Evolutionary conservation across 2,888 invertebrate genomes (phyloP).

Genomic region (Harpalus rufipes): DNA sequence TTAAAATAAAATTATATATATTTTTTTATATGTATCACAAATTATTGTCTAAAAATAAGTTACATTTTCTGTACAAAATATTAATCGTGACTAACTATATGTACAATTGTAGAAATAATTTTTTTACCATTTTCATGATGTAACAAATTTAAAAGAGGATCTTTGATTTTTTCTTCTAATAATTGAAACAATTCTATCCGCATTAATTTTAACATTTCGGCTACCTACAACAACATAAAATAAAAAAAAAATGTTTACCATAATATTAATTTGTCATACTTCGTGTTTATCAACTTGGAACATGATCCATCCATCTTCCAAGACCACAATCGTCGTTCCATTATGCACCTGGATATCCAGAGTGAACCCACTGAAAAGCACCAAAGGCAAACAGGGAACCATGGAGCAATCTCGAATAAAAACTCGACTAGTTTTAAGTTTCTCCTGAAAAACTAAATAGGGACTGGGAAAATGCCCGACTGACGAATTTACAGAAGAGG

Average conservation of each 20-base stretch:
- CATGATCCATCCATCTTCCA: conserved; percentile 91
- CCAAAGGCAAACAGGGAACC: conserved; percentile 87
- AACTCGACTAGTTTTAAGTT: conserved; percentile 88
- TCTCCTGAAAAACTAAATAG: conserved; percentile 90
- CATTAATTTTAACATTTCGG: conserved; percentile 89
- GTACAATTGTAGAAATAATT: conserved; percentile 87
- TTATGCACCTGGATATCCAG: conserved; percentile 86
- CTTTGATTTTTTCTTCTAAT: conserved; percentile 90
- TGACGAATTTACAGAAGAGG: conserved; percentile 86
- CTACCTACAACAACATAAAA: conserved; percentile 86
- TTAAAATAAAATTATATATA: conserved; percentile 34
- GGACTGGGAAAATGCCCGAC: conserved; percentile 85
- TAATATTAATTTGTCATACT: conserved; percentile 75
- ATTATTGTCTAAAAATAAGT: conserved; percentile 36
- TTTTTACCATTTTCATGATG: conserved; percentile 87
- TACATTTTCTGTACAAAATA: conserved; percentile 47
- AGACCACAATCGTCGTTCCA: conserved; percentile 85
- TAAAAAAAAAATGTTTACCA: conserved; percentile 5
- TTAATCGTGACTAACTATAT: conserved; percentile 82
- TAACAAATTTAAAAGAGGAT: conserved; percentile 86
- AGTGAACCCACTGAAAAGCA: conserved; percentile 86
- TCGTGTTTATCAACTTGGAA: conserved; percentile 88
- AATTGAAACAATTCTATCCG: conserved; percentile 87
- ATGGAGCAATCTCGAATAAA: conserved; percentile 90
- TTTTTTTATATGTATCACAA: conserved; percentile 37